phyloP scores from a whole-genome alignment of 2,888 invertebrate species.

The Drosophila austrosaltans region DNA sequence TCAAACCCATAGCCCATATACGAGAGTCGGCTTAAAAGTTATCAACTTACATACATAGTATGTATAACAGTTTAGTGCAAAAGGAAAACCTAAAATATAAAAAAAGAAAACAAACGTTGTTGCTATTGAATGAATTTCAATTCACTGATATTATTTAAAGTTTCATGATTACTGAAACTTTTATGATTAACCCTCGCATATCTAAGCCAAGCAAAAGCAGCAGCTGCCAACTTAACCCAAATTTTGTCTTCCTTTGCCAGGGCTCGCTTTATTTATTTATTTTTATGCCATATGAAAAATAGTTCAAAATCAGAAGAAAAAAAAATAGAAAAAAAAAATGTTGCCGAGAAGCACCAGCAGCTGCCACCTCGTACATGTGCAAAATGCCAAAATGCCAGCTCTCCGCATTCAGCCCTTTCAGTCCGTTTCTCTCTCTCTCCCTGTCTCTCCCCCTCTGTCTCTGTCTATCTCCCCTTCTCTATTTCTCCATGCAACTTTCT shows the following conservation, averaged over 20 bases:
- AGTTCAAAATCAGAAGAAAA: constrained; percentile 68
- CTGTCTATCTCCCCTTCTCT: constrained; percentile 36
- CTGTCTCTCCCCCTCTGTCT: constrained; percentile 33
- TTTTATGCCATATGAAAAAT: constrained; percentile 71
- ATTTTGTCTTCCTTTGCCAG: constrained; percentile 42
- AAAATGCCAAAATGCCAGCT: constrained; percentile 60
- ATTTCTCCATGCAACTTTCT: constrained; percentile 27
- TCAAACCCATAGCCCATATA: not conserved
- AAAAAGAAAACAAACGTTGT: no score
- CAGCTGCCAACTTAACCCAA: constrained; percentile 76
- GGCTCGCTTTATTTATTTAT: constrained; percentile 69
- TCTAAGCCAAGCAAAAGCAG: constrained; percentile 29
- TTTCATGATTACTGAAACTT: not conserved
- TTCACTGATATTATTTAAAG: not conserved
- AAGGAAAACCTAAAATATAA: not conserved
- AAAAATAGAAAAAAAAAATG: not conserved
- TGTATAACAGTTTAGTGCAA: no score
- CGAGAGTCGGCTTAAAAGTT: not conserved
- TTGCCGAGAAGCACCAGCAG: constrained; percentile 43
- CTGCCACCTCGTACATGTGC: constrained; percentile 65
- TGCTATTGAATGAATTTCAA: no score
- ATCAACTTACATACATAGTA: not conserved
- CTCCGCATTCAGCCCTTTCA: constrained; percentile 18
- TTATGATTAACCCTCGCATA: constrained; percentile 39
- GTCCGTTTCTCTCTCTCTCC: constrained; percentile 14